Conservation (phyloP, 2,888 invertebrate species). For the Drosophila anomalata region DNA sequence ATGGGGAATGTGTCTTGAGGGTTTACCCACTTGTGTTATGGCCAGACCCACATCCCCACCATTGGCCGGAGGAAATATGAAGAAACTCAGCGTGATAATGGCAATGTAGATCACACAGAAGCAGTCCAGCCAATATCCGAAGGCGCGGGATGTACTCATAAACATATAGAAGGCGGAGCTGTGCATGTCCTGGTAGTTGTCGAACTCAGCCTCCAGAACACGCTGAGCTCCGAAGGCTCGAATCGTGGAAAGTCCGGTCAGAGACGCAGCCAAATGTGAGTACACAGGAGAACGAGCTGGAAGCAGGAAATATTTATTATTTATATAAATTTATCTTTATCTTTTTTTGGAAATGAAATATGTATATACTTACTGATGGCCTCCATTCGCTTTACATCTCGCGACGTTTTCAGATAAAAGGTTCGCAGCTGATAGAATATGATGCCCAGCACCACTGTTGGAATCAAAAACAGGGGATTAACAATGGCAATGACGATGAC, state of each 20-base stretch:
- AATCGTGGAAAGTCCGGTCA: slow-evolving; percentile 96
- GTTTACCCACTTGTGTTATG: slow-evolving; percentile 87
- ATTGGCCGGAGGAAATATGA: slow-evolving; percentile 87
- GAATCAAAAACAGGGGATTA: slow-evolving; percentile 90
- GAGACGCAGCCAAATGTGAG: slow-evolving; percentile 94
- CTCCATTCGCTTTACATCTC: slow-evolving; percentile 92
- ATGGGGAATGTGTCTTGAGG: background rate
- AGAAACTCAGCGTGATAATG: slow-evolving; percentile 93
- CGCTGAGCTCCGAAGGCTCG: slow-evolving; percentile 93
- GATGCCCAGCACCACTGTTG: slow-evolving; percentile 88
- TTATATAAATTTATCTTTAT: background rate
- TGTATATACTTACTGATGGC: slow-evolving; percentile 89
- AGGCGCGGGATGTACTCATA: slow-evolving; percentile 94
- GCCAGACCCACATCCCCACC: slow-evolving; percentile 92
- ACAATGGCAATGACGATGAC: slow-evolving; percentile 90
- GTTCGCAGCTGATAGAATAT: slow-evolving; percentile 90
- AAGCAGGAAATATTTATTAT: background rate
- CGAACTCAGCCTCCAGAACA: slow-evolving; percentile 91
- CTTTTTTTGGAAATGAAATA: background rate
- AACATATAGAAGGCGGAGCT: slow-evolving; percentile 97
- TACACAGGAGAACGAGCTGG: slow-evolving; percentile 96
- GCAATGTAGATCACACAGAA: slow-evolving; percentile 94
- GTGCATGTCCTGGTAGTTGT: slow-evolving; percentile 92
- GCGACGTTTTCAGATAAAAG: slow-evolving; percentile 91
- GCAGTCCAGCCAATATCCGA: slow-evolving; percentile 96